Evolutionary conservation across 2,113 vertebrate species (phyloP), one percentile per base, ranked within the genome.

Genomic region (Thalassoma bifasciatum): DNA sequence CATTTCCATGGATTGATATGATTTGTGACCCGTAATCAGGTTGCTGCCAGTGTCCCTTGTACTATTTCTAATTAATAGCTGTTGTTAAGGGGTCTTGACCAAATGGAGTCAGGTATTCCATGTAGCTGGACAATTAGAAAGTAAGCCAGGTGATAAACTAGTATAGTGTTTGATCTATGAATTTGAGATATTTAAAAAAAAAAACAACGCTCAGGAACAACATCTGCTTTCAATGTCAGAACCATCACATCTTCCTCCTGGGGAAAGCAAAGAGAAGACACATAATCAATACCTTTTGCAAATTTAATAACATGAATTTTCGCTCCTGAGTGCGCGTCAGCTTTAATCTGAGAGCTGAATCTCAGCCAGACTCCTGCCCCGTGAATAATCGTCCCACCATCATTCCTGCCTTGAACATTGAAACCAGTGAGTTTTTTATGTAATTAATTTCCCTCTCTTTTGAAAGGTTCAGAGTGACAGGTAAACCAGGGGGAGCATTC

Each of bases 281-380:
- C 67, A 75, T 90, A 93, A 91, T 93, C 90, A 86, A 91, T 93
- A 88, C 51, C 56, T 77, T 88, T 80, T 88, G 82, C 61, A 86
- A 87, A 81, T 91, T 62, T 88, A 88, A 89, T 90, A 89, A 85
- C 61, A 70, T 46, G 72, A 69, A 21, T 79, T 82, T 85, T 78
- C 34, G 22, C 75, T 72, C 65, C 46, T 62, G 51, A 49, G 58
- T 80, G 57, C 64, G 66, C 66, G 69, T 73, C 72, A 68, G 49
- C 54, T 84, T 58, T 73, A 83, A 23, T 89, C 64, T 60, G n/a
- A 61, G 50, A 36, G 12, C 68, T 70, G 63, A 74, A 79, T 70
- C 65, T 77, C 44, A 58, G 58, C 51, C 58, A 61, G 76, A 59
- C 86, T 80, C 84, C 53, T 70, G 19, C 38, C 64, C 57, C 24